Evolutionary conservation across 1,140 invertebrate species (phyloP), one percentile per base, ranked within the genome.

Genomic region (Liolophura sinensis): DNA sequence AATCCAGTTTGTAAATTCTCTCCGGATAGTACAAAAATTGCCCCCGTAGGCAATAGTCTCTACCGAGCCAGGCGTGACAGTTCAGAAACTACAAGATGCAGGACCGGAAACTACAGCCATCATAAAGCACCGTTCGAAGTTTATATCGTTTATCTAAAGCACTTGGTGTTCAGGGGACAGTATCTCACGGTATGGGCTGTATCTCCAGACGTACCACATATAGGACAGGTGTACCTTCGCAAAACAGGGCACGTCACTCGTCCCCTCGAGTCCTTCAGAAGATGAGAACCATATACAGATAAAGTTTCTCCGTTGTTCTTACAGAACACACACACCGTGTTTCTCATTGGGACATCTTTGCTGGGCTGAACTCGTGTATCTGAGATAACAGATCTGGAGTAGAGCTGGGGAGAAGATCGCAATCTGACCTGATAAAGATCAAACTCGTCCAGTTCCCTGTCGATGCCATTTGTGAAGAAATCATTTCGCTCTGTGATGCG

Each of bases 211-310:
- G 78, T 84, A 1, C 84, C 84, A 72, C 88, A 88, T 0, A 81
- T 71, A n/a, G 80, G 75, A 70, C 88, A 88, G 0, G 79, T 76
- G 73, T 87, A 84, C 14, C 77, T 82, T 31, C 84, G 65, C 49
- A 89, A 70, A 48, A 89, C 84, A 0, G 88, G 88, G 61, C 88
- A 89, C 0, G 76, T 81, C 0, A 88, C 83, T 9, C 84, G 79
- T 0, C 74, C 73, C 14, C 70, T 65, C 0, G 31, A 46, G 64
- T 85, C 81, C 57, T 78, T 78, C n/a, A 84, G 56, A 16, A 62
- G 56, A 74, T 89, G 88, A 5, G 75, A 83, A 59, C 76, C 76
- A 67, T 86, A 88, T 9, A 88, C 82, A 11, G 74, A 50, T 9
- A 79, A 70, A 6, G 77, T 74, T 72, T 89, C 87, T 3, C 87